Evolutionary conservation across 2,797 vertebrate genomes (phyloP), one percentile per base, ranked within the genome.

Genomic region (Mycteria americana): DNA sequence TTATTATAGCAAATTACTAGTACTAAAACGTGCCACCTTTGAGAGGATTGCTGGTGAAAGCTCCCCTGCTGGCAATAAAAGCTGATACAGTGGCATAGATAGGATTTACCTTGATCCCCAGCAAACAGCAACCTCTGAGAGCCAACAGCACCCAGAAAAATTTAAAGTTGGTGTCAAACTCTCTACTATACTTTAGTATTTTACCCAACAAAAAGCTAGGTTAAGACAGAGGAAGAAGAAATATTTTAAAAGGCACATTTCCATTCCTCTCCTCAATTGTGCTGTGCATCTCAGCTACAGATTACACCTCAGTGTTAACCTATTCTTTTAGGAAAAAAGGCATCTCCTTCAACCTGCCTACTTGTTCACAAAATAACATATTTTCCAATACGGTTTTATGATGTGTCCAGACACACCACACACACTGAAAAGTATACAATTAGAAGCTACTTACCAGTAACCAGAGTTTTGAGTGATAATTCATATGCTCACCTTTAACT

Each of bases 41-140:
- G 43, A 82, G 13, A 91, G 17, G 35, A n/a, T 0, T 53, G 41
- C n/a, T 64, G 39, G 17, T 37, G 31, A 82, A 62, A 63, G 27
- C 37, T 50, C 14, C 45, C 13, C 18, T 43, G 46, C 13, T 53
- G 31, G 68, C 0, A 2, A 78, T 5, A 59, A 78, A 56, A 82
- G 63, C 54, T 79, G 43, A 43, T 23, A 37, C 2, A 72, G 28
- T 18, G 72, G 68, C 46, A 80, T 0, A 53, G 18, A 31, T 0
- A 75, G 15, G 68, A 92, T 88, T 91, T 97, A 95, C 93, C 94
- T 89, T 46, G 4, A 81, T 65, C 23, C 56, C 35, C 72, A 85
- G 54, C 33, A 91, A 15, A 54, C 0, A 23, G 37, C 48, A 85
- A 76, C 14, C 39, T 80, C 77, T 57, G 33, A 89, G 41, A 89